Percentiles rank a stretch among this genome's conserved stretches.
Conservation (phyloP, 2,888 invertebrate genomes). For the Zygaena filipendulae region DNA sequence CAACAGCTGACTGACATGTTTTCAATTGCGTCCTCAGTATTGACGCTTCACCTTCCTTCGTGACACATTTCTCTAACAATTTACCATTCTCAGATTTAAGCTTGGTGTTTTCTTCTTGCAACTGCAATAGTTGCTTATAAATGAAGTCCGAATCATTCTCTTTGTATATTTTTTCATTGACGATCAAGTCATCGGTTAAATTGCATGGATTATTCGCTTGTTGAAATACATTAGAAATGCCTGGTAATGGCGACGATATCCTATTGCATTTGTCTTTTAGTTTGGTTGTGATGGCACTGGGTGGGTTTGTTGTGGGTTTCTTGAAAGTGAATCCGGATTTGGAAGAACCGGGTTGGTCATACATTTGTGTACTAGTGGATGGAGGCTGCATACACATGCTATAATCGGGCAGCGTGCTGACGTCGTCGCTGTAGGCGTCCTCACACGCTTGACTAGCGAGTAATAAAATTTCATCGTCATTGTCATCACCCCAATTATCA, state of each 20-base stretch:
- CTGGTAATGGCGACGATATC: slow-evolving; percentile 49
- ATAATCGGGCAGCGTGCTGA: slow-evolving; percentile 39
- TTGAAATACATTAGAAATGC: slow-evolving; percentile 31
- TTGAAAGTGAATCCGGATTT: slow-evolving; percentile 39
- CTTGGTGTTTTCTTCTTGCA: slow-evolving; percentile 51
- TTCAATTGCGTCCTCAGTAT: slow-evolving; percentile 65
- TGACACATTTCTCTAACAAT: slow-evolving; percentile 55
- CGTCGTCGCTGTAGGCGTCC: slow-evolving; percentile 33
- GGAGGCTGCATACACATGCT: slow-evolving; percentile 45
- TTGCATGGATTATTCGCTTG: slow-evolving; percentile 23
- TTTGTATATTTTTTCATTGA: slow-evolving; percentile 40
- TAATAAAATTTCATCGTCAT: slow-evolving; percentile 55
- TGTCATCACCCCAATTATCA: slow-evolving; percentile 55
- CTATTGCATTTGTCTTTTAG: slow-evolving; percentile 43
- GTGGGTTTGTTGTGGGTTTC: slow-evolving; percentile 30
- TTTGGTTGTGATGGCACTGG: slow-evolving; percentile 29
- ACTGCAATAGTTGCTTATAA: slow-evolving; percentile 38
- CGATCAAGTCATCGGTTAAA: slow-evolving; percentile 33
- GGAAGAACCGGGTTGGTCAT: slow-evolving; percentile 26
- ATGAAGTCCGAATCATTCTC: slow-evolving; percentile 34
- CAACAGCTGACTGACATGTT: slow-evolving; percentile 45
- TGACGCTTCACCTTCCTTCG: slow-evolving; percentile 68
- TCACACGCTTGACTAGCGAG: slow-evolving; percentile 60
- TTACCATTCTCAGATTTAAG: slow-evolving; percentile 54
- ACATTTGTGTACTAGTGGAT: slow-evolving; percentile 47